These are phyloP conservation scores for Malurus cyaneus DNA, from an alignment of 2,113 vertebrate species.

Conservation along the genomic window DNA sequence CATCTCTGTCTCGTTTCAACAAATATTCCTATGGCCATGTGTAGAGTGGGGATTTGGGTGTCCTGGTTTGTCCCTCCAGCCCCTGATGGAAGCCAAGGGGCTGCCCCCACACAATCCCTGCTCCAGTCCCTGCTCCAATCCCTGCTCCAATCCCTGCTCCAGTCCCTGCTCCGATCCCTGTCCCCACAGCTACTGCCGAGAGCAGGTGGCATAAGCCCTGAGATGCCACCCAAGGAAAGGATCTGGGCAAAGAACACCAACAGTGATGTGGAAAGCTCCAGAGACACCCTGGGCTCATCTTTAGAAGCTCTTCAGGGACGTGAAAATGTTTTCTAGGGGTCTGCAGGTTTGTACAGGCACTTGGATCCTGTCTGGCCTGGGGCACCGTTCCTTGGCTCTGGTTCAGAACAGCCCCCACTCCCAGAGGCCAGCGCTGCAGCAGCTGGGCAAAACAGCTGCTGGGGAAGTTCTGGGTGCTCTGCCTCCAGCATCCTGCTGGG, in stretches of 20 bases:
- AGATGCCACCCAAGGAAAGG: background rate
- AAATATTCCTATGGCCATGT: background rate
- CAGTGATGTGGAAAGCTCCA: background rate
- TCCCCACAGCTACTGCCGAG: background rate
- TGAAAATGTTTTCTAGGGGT: background rate
- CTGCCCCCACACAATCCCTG: background rate
- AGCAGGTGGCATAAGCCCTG: background rate
- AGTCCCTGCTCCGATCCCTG: background rate
- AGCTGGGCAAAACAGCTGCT: conserved; percentile 27
- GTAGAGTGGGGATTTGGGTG: background rate
- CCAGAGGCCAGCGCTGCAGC: background rate
- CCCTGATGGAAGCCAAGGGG: background rate
- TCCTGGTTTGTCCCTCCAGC: background rate
- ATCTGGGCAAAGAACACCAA: background rate
- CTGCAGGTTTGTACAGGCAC: background rate
- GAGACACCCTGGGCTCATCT: background rate
- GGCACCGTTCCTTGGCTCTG: background rate
- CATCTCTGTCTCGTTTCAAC: background rate
- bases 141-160: background rate
- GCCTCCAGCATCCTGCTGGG: background rate
- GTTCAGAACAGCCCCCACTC: background rate
- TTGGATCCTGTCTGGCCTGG: background rate
- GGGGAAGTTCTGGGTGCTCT: conserved; percentile 9
- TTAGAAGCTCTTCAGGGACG: background rate
- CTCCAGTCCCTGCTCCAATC: background rate